Base-by-base conservation (phyloP, 2,113 vertebrate genomes). In the Notothenia coriiceps region DNA sequence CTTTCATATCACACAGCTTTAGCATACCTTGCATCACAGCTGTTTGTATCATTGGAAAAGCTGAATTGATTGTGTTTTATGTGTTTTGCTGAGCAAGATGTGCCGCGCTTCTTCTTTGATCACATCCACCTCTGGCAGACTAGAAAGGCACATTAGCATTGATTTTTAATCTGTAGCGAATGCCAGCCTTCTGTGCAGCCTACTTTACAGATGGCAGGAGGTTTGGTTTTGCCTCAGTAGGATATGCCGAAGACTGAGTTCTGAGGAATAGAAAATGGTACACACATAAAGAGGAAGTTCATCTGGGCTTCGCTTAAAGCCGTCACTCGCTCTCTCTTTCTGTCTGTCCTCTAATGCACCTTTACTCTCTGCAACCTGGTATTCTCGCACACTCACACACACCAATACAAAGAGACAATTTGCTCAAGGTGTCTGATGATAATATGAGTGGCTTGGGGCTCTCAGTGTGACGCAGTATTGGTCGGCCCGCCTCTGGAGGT, bases 371-470 rank as follows among this genome's bases (percentile, higher is more conserved):
- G 54, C 72, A 79, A 49, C 76, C 18, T 55, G 74, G 59, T 80
- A 56, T 79, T 69, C 81, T 5, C 57, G 33, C 14, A n/a, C 64
- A 66, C 47, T 33, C 65, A 51, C 62, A 77, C 14, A 33, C 43
- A 59, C 75, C 63, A 14, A 75, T 51, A 81, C 66, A 82, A 66
- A 88, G 68, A 71, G 57, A 83, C 84, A 73, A 91, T 85, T 84
- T 87, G 81, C 76, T 87, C 90, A 88, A 88, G 85, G 91, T 93
- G 86, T 92, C 60, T 79, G 81, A 78, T 72, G 88, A 90, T 89
- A 88, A 82, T 89, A 20, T 35, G 70, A 65, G 84, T 76, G 43
- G 85, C 87, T 82, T n/a, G 61, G 77, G 79, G 89, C 85, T 86
- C 83, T 77, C 47, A 79, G 82, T 80, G 6, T 85, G 83, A 73